These are phyloP conservation scores for Alauda arvensis DNA, from an alignment of 2,797 vertebrate species.

Conservation along the genomic window DNA sequence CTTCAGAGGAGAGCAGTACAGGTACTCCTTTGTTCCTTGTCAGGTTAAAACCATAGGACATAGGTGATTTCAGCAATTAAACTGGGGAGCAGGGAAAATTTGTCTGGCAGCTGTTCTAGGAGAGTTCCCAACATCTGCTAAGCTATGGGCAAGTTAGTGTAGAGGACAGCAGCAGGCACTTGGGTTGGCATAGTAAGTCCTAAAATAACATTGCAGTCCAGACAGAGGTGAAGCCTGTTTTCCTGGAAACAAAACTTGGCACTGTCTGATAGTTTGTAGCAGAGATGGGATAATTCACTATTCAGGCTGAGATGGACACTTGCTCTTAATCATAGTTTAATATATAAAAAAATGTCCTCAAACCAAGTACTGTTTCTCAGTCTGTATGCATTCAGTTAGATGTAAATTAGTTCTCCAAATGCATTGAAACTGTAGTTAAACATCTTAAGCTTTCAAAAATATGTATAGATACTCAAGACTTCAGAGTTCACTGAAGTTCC, in stretches of 20 bases:
- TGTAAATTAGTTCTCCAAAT: not conserved
- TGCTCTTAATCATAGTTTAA: not conserved
- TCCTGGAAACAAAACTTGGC: not conserved
- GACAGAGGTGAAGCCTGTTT: not conserved
- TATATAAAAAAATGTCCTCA: not conserved
- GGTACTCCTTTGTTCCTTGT: not conserved
- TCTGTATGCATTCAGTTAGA: not conserved
- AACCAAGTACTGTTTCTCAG: not conserved
- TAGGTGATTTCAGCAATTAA: not conserved
- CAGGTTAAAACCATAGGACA: not conserved
- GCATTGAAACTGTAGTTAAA: not conserved
- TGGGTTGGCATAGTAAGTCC: not conserved
- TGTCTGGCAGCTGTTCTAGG: not conserved
- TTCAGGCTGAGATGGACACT: not conserved
- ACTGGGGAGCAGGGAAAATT: not conserved
- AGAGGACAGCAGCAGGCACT: not conserved
- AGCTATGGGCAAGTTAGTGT: not conserved
- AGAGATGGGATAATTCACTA: not conserved
- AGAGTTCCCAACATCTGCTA: not conserved
- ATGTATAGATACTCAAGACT: not conserved
- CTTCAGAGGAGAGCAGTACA: not conserved
- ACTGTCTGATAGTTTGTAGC: not conserved
- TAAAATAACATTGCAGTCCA: not conserved
- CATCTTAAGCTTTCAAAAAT: not conserved
- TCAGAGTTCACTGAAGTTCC: not conserved